Evolutionary conservation across 2,113 vertebrate species (phyloP).

Genomic region (Melanotaenia duboulayi): DNA sequence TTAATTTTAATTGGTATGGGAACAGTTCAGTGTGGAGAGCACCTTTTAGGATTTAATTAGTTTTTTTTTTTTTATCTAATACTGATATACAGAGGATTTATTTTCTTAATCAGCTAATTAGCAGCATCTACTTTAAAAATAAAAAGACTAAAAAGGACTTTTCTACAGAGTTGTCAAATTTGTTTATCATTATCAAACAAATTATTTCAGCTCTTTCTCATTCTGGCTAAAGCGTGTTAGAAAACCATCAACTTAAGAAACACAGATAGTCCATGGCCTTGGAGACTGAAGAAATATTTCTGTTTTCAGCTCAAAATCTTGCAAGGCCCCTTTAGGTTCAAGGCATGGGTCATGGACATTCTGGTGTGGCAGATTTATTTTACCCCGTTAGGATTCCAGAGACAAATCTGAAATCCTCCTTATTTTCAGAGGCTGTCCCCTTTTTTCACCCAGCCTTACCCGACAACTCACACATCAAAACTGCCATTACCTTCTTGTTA

Average conservation of each 20-base stretch:
- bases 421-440: constrained; percentile 61
- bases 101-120: too few species aligned
- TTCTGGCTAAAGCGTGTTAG: background rate
- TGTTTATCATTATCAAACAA: background rate
- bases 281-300: constrained; percentile 41
- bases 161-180: background rate
- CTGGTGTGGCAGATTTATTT: constrained; percentile 79
- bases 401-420: constrained; percentile 70
- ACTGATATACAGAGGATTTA: too few species aligned
- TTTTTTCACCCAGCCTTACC: constrained; percentile 51
- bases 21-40: background rate
- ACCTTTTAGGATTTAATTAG: too few species aligned
- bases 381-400: constrained; percentile 73
- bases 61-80: too few species aligned
- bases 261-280: background rate
- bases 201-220: background rate
- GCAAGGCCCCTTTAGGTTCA: constrained; percentile 67
- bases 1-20: background rate
- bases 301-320: constrained; percentile 50
- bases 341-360: constrained; percentile 73
- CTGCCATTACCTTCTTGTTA: constrained; percentile 78
- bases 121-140: too few species aligned
- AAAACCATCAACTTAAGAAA: constrained; percentile 8
- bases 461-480: constrained; percentile 76
- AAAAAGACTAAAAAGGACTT: background rate